Base-by-base conservation (phyloP, 2,888 invertebrate genomes). In the Aleiodes leptofemur region DNA sequence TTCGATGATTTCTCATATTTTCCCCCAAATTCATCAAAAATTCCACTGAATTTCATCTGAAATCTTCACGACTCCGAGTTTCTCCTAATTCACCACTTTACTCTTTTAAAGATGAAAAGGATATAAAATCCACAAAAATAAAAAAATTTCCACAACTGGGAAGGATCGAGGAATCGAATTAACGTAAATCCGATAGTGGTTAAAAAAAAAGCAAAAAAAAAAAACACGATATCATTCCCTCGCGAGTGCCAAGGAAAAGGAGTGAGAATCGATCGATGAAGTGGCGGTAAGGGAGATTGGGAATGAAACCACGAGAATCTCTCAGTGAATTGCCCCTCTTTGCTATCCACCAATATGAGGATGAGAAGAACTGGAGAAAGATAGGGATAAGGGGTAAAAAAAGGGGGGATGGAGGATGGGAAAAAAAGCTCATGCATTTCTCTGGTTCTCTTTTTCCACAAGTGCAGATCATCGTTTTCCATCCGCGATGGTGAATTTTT, bases 291-390 rank as follows among this genome's bases (percentile, higher is more conserved):
- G 64, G 43, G 64, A 64, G 64, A 64, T 48, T 64, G 64, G 64
- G 64, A 64, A 64, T 64, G 50, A 66, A 73, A 73, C 70, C 66
- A 72, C 69, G 83, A 79, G 82, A 86, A 84, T 84, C 80, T 81
- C 79, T 78, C 78, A 74, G 80, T 77, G 84, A 85, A 85, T 86
- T 84, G 84, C 86, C 83, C 86, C 84, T 81, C 64, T 64, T 48
- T 48, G 43, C 64, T 48, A 64, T 64, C 64, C 23, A 23, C 64
- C 64, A 64, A 64, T 64, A 64, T 64, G 64, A 64, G 64, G 48
- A 34, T 34, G 34, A 34, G 34, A 23, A 16, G 61, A 43, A 43
- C 81, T 82, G 79, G 81, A 81, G 82, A 81, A 78, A 77, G 73
- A 72, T 73, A 53, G 68, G 23, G 61, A 64, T 74, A 61, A 53